Evolutionary conservation across 2,797 vertebrate genomes (phyloP).

Genomic region (Gadopsis marmoratus): DNA sequence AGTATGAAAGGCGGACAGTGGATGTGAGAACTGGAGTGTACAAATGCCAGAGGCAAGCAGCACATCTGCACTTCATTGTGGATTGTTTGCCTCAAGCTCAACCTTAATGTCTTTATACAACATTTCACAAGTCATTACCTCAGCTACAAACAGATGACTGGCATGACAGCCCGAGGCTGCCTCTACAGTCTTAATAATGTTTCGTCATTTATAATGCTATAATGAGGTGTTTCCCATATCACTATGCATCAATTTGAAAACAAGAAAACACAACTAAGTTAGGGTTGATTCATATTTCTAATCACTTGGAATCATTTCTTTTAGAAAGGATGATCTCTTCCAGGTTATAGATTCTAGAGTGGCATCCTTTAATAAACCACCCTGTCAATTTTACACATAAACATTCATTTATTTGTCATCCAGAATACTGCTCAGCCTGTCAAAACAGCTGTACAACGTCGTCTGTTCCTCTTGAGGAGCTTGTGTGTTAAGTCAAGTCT

Average conservation of each 20-base stretch:
- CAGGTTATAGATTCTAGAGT: not conserved
- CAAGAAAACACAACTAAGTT: not conserved
- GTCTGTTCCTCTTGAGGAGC: not conserved
- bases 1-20: conserved; percentile 29
- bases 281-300: not conserved
- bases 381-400: not conserved
- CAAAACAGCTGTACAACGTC: not conserved
- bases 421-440: not conserved
- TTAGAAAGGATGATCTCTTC: not conserved
- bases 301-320: not conserved
- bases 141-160: conserved; percentile 46
- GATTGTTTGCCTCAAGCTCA: conserved; percentile 29
- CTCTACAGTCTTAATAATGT: not conserved
- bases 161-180: conserved; percentile 6
- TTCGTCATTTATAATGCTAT: conserved; percentile 5
- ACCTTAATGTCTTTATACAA: conserved; percentile 36
- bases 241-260: not conserved
- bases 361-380: not conserved
- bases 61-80: conserved; percentile 42
- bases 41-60: conserved; percentile 25
- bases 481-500: not conserved
- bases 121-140: conserved; percentile 55
- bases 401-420: not conserved
- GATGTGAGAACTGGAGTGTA: conserved; percentile 6
- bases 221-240: not conserved